phyloP scores from a whole-genome alignment of 2,888 invertebrate genomes.

The Ochropleura plecta region DNA sequence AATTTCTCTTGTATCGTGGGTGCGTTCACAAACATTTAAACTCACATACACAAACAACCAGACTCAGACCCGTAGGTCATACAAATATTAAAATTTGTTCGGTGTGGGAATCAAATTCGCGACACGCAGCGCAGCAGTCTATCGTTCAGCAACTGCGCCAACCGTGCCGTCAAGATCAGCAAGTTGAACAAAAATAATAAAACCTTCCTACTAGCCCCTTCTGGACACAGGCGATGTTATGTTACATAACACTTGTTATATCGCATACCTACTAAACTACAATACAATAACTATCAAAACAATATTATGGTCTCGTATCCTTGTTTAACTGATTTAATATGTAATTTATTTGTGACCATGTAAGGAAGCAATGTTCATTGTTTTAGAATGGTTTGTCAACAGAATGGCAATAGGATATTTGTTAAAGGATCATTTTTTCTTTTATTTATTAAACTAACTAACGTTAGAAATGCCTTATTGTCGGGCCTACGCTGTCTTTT shows the following conservation, averaged over 20 bases:
- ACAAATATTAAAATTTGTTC: too few relatives aligned
- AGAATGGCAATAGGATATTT: neutral
- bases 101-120: too few relatives aligned
- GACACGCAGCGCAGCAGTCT: too few relatives aligned
- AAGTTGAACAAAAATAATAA: neutral
- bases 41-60: too few relatives aligned
- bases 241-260: slow-evolving; percentile 2
- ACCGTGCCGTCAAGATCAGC: too few relatives aligned
- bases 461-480: too few relatives aligned
- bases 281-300: slow-evolving; percentile 35
- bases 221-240: neutral
- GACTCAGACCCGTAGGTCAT: too few relatives aligned
- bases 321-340: slow-evolving; percentile 10
- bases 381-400: slow-evolving; percentile 2
- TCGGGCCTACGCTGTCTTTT: too few relatives aligned
- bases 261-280: slow-evolving; percentile 10
- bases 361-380: neutral
- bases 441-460: too few relatives aligned
- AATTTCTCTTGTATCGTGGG: too few relatives aligned
- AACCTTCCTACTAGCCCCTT: neutral
- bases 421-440: neutral
- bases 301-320: slow-evolving; percentile 14
- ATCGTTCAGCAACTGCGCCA: too few relatives aligned
- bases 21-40: too few relatives aligned
- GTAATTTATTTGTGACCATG: neutral